Conservation (phyloP, 2,888 invertebrate genomes). For the Deilephila elpenor region DNA sequence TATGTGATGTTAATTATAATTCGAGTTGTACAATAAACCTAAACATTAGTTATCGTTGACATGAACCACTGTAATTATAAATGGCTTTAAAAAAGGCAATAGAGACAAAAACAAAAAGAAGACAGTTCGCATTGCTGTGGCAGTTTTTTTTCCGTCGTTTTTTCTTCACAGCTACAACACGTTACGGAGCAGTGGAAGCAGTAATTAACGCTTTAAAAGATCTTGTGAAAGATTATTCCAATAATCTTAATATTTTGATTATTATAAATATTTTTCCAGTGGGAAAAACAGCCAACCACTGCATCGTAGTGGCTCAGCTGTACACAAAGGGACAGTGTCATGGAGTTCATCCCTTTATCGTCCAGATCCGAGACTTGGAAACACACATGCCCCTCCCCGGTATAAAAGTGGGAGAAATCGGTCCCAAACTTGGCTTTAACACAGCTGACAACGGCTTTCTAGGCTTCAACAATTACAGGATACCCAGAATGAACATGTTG, state of each 20-base stretch:
- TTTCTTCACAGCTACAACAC: too few species aligned
- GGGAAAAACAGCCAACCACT: constrained; percentile 95
- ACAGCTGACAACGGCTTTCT: constrained; percentile 96
- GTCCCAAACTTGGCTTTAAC: constrained; percentile 95
- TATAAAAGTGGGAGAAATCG: constrained; percentile 96
- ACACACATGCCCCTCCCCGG: constrained; percentile 93
- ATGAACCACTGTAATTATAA: too few species aligned
- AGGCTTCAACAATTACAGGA: constrained; percentile 91
- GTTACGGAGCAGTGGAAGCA: too few species aligned
- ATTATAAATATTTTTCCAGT: constrained; percentile 82
- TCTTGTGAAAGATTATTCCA: too few species aligned
- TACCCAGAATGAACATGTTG: constrained; percentile 93
- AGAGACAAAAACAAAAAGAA: too few species aligned
- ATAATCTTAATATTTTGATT: not conserved
- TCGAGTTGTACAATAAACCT: too few species aligned
- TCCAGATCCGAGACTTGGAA: constrained; percentile 93
- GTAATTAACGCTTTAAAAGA: too few species aligned
- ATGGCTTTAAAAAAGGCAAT: too few species aligned
- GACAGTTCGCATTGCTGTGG: too few species aligned
- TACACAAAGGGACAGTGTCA: constrained; percentile 91
- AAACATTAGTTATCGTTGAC: too few species aligned
- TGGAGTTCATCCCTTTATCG: constrained; percentile 95
- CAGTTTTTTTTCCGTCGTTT: too few species aligned
- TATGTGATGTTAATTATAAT: too few species aligned
- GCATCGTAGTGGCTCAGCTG: constrained; percentile 94